Evolutionary conservation across 2,888 invertebrate genomes (phyloP).

Genomic region (Hirtodrosophila trivittata): DNA sequence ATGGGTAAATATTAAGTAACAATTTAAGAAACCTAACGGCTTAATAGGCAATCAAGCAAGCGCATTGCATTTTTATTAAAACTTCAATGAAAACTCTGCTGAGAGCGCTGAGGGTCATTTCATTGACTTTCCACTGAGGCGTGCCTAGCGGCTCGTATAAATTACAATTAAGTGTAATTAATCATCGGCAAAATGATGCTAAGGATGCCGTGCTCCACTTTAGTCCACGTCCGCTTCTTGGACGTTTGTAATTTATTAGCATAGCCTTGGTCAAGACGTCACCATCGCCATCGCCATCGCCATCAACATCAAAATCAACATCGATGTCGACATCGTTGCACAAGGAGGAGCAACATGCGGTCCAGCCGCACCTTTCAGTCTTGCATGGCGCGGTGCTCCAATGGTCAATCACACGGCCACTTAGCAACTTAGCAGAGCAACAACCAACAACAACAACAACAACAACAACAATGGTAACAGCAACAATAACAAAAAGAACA

Average conservation of each 20-base stretch:
- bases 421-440: constrained; percentile 39
- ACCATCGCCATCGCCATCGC: constrained; percentile 18
- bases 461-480: constrained; percentile 1
- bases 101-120: constrained; percentile 10
- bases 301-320: constrained; percentile 15
- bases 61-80: constrained; percentile 60
- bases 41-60: constrained; percentile 66
- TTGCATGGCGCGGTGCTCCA: constrained; percentile 32
- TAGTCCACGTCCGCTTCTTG: constrained; percentile 11
- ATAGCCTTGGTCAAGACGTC: constrained; percentile 46
- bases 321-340: constrained; percentile 48
- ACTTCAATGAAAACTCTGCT: constrained; percentile 37
- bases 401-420: constrained; percentile 66
- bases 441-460: constrained; percentile 20
- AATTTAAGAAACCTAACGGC: constrained; percentile 44
- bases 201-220: constrained; percentile 9
- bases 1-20: constrained; percentile 25
- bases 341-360: constrained; percentile 56
- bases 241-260: constrained; percentile 50
- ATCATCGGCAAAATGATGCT: constrained; percentile 57
- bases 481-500: constrained; percentile 26
- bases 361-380: constrained; percentile 58
- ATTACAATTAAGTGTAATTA: constrained; percentile 78
- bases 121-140: constrained; percentile 20
- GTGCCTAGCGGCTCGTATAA: constrained; percentile 52